These are phyloP conservation scores for Virgularia gustaviana DNA, from an alignment of 92 coral and sea anemone genomes.

Conservation along the genomic window DNA sequence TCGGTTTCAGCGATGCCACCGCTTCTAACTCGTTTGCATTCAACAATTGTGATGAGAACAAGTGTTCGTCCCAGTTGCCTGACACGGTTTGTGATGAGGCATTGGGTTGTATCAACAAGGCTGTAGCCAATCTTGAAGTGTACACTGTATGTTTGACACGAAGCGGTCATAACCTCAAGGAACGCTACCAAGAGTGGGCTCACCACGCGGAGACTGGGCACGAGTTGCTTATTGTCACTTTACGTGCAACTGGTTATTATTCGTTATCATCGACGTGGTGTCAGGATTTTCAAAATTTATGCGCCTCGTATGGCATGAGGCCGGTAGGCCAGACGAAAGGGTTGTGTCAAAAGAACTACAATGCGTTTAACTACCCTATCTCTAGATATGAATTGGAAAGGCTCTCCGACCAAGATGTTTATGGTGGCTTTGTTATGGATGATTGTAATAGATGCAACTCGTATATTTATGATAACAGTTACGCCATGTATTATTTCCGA, in stretches of 20 bases:
- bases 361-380: no score
- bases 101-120: slow-evolving; percentile 47
- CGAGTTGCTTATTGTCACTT: not conserved
- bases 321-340: not conserved
- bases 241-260: not conserved
- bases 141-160: slow-evolving; percentile 47
- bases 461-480: not conserved
- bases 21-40: slow-evolving; percentile 58
- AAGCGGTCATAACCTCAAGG: slow-evolving; percentile 36
- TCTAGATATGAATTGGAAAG: not conserved
- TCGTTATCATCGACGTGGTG: slow-evolving; percentile 15
- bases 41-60: slow-evolving; percentile 44
- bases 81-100: slow-evolving; percentile 53
- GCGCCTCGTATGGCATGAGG: slow-evolving; percentile 18
- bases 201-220: not conserved
- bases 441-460: slow-evolving; percentile 45
- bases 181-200: not conserved
- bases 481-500: slow-evolving; percentile 37
- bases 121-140: slow-evolving; percentile 44
- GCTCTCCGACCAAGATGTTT: not conserved
- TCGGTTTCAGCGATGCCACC: slow-evolving; percentile 51
- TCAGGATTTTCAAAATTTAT: slow-evolving; percentile 11
- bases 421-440: slow-evolving; percentile 10
- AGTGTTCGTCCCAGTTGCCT: slow-evolving; percentile 37
- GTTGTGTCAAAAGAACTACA: not conserved